These are phyloP conservation scores for Cladopsammia gracilis DNA, from an alignment of 64 coral and sea anemone genomes.

Conservation along the genomic window DNA sequence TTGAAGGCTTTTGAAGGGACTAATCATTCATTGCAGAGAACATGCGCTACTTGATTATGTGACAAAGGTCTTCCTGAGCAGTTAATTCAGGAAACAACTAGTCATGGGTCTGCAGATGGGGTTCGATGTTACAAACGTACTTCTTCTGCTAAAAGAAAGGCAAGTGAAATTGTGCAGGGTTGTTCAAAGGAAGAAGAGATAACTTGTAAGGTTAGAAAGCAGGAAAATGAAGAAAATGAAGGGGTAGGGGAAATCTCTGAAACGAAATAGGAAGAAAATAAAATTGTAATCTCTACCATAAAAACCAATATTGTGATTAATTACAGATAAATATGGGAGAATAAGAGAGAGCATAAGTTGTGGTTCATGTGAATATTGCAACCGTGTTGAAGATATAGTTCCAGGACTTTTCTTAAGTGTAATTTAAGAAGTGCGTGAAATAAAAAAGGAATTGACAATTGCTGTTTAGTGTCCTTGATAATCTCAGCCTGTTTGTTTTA, in stretches of 20 bases:
- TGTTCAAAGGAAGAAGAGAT: background rate
- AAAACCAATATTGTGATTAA: too few relatives aligned
- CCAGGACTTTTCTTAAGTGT: too few relatives aligned
- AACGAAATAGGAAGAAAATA: background rate
- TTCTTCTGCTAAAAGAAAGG: background rate
- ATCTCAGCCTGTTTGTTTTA: too few relatives aligned
- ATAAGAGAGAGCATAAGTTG: too few relatives aligned
- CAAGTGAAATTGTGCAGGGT: background rate
- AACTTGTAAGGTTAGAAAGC: background rate
- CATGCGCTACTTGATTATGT: slow-evolving; percentile 29
- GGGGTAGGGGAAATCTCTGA: background rate
- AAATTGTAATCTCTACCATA: background rate
- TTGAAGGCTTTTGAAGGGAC: slow-evolving; percentile 13
- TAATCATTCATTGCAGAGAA: slow-evolving; percentile 31
- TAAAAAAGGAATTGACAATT: too few relatives aligned
- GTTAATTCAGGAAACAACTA: slow-evolving; percentile 31
- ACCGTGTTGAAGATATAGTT: too few relatives aligned
- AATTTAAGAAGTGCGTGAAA: too few relatives aligned
- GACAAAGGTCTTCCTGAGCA: slow-evolving; percentile 27
- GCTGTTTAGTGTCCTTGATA: too few relatives aligned
- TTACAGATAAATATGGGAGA: too few relatives aligned
- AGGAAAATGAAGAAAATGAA: background rate
- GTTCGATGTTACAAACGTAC: slow-evolving; percentile 8
- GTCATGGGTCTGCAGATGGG: slow-evolving; percentile 19
- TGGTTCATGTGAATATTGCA: too few relatives aligned